phyloP scores from a whole-genome alignment of 2,113 vertebrate species.

The Cariama cristata region DNA sequence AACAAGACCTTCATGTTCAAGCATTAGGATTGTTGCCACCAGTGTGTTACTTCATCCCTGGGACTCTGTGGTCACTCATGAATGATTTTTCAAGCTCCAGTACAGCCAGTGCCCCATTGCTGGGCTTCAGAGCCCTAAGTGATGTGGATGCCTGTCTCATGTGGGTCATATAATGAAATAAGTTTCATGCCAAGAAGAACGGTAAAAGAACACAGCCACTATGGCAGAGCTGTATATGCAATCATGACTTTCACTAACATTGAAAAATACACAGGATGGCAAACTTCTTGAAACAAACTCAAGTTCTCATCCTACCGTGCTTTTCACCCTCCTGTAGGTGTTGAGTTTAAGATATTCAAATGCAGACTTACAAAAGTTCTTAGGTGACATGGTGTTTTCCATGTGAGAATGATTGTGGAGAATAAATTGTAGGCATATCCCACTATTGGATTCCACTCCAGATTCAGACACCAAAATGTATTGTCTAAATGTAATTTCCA shows the following conservation, averaged over 20 bases:
- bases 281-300: not conserved
- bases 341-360: not conserved
- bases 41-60: not conserved
- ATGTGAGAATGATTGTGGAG: not conserved
- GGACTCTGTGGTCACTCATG: not conserved
- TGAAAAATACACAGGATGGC: not conserved
- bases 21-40: not conserved
- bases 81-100: not conserved
- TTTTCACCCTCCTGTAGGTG: not conserved
- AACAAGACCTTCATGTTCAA: not conserved
- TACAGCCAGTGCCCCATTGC: not conserved
- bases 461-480: not conserved
- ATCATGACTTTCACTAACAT: not conserved
- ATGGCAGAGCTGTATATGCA: not conserved
- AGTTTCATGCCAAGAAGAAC: not conserved
- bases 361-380: not conserved
- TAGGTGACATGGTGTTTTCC: not conserved
- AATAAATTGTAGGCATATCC: not conserved
- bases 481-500: not conserved
- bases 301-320: not conserved
- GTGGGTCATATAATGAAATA: not conserved
- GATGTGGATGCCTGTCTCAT: not conserved
- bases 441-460: not conserved
- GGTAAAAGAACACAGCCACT: not conserved
- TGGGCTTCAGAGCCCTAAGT: not conserved